Base-by-base conservation (phyloP, 1,140 invertebrate species). In the Delia radicum region DNA sequence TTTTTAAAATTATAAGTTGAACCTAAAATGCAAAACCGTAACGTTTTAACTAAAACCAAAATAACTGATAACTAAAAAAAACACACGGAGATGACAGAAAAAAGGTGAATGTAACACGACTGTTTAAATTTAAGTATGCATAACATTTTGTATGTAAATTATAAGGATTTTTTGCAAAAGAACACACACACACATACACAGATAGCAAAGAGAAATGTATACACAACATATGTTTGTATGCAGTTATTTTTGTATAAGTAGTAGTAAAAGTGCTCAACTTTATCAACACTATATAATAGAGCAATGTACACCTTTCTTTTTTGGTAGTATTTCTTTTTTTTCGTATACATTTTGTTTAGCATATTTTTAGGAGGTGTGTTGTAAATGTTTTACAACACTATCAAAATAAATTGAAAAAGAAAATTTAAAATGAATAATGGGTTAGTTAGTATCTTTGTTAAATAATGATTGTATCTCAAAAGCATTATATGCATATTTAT, bases 1-100 rank as follows among this genome's bases (percentile, higher is more conserved):
- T 73, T 55, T 73, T 13, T 10, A 42, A 61, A n/a, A 69, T 69
- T 33, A 69, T 18, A 69, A 69, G 6, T 21, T 33, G 65, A 69
- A 69, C 18, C 65, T 3, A 69, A 69, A 69, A 33, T 29, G 62
- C 62, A 65, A 29, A 65, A 65, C 12, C 27, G 62, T 65, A 29
- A 29, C 62, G 24, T 63, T 63, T 26, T 63, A n/a, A 63, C 61
- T 8, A 42, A n/a, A 42, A 10, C 37, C 10, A 8, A 42, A 42
- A 13, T 10, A 10, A 33, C 31, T 33, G 31, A 33, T 33, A 5
- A 4, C 31, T 2, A 13, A 42, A 10, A 42, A 42, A 42, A 42
- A 42, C 12, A 10, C 37, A 3, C 3, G 10, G 37, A 33, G 7
- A 33, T 33, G 18, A 55, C 5, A 55, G n/a, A 24, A 55, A 55